Evolutionary conservation across 2,888 invertebrate genomes (phyloP), one percentile per base, ranked within the genome.

Genomic region (Mayetiola destructor): DNA sequence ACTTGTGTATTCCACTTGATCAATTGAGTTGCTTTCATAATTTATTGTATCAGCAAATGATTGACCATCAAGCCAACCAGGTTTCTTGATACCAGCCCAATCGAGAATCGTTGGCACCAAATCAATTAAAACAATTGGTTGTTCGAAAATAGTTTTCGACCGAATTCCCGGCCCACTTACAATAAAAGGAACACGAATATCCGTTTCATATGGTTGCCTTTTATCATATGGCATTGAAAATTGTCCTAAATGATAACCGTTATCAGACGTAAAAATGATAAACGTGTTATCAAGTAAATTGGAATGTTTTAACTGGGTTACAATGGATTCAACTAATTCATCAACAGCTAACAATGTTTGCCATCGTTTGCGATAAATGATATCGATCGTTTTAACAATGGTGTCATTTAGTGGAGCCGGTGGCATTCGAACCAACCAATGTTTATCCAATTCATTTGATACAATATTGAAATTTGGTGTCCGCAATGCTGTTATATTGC

Each of bases 231-330:
- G 85, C 73, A 89, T 81, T 2, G 86, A 81, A 71, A 90, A 92
- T 73, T 93, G 92, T 12, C 92, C 91, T 63, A 93, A 75, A 72
- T 94, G 93, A 70, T 84, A 94, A 21, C 93, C 93, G 72, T 93
- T 90, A 67, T 94, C 93, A 0, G 92, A 92, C 0, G 90, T 85
- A 64, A 82, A 89, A 56, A 93, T 79, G 0, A 93, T 67, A 64
- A 85, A 91, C 0, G 93, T 93, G 62, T 88, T 77, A 1, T 85
- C 74, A 5, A 89, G 65, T 1, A 82, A 59, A 1, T 75, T 68
- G 1, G 71, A 70, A 0, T 67, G 65, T 32, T 79, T 73, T 23
- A 93, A 67, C 1, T 77, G 69, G 0, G 71, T 64, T 2, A 87
- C 67, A 0, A 93, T 70, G 55, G 75, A 74, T 0, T 77, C 77